These are phyloP conservation scores for Chaenocephalus aceratus DNA, from an alignment of 2,113 vertebrate species.

Conservation along the genomic window DNA sequence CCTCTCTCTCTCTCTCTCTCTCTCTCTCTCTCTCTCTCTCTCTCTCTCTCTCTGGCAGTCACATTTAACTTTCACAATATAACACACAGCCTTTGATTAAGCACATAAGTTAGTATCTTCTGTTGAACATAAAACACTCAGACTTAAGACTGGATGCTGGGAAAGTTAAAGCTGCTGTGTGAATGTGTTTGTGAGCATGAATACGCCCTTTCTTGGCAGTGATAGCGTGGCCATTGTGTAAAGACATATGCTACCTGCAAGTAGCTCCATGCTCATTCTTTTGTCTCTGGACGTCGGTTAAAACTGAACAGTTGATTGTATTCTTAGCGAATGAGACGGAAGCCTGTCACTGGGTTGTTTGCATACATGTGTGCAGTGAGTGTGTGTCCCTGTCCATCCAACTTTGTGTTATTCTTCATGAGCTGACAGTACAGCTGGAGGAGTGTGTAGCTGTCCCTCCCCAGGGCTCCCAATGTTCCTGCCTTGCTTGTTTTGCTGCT, in stretches of 20 bases:
- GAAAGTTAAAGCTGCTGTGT: conserved; percentile 24
- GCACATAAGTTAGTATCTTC: too few species aligned
- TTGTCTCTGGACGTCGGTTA: conserved; percentile 15
- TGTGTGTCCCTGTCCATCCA: conserved; percentile 15
- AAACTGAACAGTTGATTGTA: conserved; percentile 14
- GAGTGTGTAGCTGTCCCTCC: conserved; percentile 20
- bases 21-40: too few species aligned
- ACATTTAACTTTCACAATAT: too few species aligned
- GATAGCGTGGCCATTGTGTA: conserved; percentile 9
- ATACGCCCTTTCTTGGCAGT: not conserved
- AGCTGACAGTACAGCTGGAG: conserved; percentile 34
- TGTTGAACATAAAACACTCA: not conserved
- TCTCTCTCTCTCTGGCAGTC: too few species aligned
- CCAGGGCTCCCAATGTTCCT: conserved; percentile 41
- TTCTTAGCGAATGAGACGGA: not conserved
- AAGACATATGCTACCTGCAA: conserved; percentile 3
- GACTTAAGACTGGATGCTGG: not conserved
- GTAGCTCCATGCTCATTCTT: conserved; percentile 1
- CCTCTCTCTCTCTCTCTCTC: conserved; percentile 3
- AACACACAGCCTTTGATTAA: too few species aligned
- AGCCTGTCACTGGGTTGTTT: conserved; percentile 13
- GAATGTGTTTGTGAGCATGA: conserved; percentile 14
- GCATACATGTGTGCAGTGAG: conserved; percentile 21
- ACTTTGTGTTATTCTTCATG: conserved; percentile 36
- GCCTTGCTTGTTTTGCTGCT: conserved; percentile 54